Base-by-base conservation (phyloP, 1,140 invertebrate species). In the Cotesia vestalis region DNA sequence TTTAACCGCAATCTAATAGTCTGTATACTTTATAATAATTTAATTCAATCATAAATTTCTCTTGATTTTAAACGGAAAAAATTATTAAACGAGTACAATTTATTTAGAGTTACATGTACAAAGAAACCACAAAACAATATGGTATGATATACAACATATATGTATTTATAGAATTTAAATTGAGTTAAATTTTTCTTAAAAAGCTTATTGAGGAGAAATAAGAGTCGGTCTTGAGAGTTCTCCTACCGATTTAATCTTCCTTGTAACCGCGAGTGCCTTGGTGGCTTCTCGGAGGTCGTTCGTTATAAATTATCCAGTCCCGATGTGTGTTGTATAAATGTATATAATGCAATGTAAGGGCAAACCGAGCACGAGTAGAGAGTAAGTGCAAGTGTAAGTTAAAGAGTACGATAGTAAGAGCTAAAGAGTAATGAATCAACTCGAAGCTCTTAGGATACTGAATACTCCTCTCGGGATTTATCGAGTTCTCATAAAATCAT, bases 261-360 rank as follows among this genome's bases (percentile, higher is more conserved):
- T 71, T 71, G 69, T 71, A 71, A 71, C 61, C 51, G 69, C 62
- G 40, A 64, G 36, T 64, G 40, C 62, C 14, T 71, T 57, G 61
- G 40, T 61, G 69, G 61, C 68, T 70, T 70, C 59, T 70, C 34
- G 69, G 69, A 64, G 69, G 69, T 71, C 69, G 59, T 60, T 64
- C 34, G 69, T 71, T 71, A 71, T 71, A 63, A 71, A 71, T 71
- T 71, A 64, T 51, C 62, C 40, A 8, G 62, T 64, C 62, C 34
- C 60, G 35, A 9, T 59, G 57, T 17, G 53, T 20, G 53, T 57
- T 57, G 53, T 57, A 57, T 57, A 14, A 57, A 57, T 14, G 53
- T 14, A 46, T 46, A 46, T 46, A 46, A 46, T 46, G 11, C 11
- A 46, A 5, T 46, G 40, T 46, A 46, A 46, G 40, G 40, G 40